A percentile compares a stretch with the other conserved stretches of the same genome.
phyloP scores from a whole-genome alignment of 2,797 vertebrate genomes.

The Brachyrhaphis roseni region DNA sequence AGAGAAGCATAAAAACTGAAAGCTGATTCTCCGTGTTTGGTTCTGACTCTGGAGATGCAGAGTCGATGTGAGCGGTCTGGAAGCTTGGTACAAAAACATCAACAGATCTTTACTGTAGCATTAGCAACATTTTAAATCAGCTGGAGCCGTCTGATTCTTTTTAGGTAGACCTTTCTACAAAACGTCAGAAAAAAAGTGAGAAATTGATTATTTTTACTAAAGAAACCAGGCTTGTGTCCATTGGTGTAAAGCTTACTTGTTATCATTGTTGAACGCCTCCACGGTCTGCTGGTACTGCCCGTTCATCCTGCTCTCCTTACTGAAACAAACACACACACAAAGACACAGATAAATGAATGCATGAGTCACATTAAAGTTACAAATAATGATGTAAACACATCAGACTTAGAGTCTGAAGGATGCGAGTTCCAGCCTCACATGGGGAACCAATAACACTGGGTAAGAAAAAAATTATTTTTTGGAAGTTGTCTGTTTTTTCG shows the following conservation, averaged over 20 bases:
- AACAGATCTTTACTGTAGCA: background rate
- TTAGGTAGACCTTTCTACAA: background rate
- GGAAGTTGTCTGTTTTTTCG: too few species aligned
- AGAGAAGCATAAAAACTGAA: too few species aligned
- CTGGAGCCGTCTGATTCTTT: background rate
- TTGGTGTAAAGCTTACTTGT: slow-evolving; percentile 84
- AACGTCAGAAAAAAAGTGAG: background rate
- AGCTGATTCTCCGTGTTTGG: too few species aligned
- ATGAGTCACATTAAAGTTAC: background rate
- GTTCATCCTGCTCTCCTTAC: slow-evolving; percentile 98
- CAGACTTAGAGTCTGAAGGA: background rate
- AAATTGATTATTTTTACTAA: background rate
- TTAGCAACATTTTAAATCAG: background rate
- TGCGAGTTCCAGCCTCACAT: background rate
- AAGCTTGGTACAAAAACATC: too few species aligned
- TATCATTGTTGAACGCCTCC: slow-evolving; percentile 94
- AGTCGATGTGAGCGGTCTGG: too few species aligned
- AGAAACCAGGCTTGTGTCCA: background rate
- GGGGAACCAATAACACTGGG: background rate
- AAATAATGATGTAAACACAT: background rate
- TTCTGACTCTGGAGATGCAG: too few species aligned
- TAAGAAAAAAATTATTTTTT: too few species aligned
- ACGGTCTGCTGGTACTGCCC: slow-evolving; percentile 94
- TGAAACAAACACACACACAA: slow-evolving; percentile 62
- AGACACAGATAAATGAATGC: background rate